phyloP scores from a whole-genome alignment of 2,888 invertebrate species.

The Ganaspis brasiliensis region DNA sequence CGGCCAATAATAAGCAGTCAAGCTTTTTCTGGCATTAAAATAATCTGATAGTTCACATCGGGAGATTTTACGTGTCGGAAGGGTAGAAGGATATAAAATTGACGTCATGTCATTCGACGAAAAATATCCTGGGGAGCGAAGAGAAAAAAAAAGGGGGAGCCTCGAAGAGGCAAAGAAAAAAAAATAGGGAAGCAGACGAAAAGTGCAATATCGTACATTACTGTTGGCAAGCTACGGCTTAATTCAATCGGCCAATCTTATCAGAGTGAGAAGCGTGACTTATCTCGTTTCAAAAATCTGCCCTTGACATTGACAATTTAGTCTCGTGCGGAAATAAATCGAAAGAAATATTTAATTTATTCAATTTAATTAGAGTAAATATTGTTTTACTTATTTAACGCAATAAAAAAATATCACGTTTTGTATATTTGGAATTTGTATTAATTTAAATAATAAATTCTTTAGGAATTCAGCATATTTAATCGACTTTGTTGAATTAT shows the following conservation, averaged over 20 bases:
- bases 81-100: slow-evolving; percentile 21
- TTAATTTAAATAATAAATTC: neutral
- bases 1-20: slow-evolving; percentile 60
- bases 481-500: too few relatives aligned
- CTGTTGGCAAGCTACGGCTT: slow-evolving; percentile 53
- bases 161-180: neutral
- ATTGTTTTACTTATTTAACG: too few relatives aligned
- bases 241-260: slow-evolving; percentile 56
- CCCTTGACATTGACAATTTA: slow-evolving; percentile 10
- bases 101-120: slow-evolving; percentile 17
- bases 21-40: slow-evolving; percentile 58
- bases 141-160: slow-evolving; percentile 5
- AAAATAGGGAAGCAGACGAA: slow-evolving; percentile 23
- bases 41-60: slow-evolving; percentile 60
- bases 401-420: too few relatives aligned
- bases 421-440: too few relatives aligned
- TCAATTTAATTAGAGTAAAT: too few relatives aligned
- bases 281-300: slow-evolving; percentile 16
- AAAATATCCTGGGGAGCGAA: slow-evolving; percentile 2
- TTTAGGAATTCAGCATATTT: too few relatives aligned
- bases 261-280: neutral
- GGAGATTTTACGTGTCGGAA: slow-evolving; percentile 11
- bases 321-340: neutral
- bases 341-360: too few relatives aligned
- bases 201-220: slow-evolving; percentile 64